Evolutionary conservation across 1,140 invertebrate species (phyloP).

Genomic region (Micrasema longulum): DNA sequence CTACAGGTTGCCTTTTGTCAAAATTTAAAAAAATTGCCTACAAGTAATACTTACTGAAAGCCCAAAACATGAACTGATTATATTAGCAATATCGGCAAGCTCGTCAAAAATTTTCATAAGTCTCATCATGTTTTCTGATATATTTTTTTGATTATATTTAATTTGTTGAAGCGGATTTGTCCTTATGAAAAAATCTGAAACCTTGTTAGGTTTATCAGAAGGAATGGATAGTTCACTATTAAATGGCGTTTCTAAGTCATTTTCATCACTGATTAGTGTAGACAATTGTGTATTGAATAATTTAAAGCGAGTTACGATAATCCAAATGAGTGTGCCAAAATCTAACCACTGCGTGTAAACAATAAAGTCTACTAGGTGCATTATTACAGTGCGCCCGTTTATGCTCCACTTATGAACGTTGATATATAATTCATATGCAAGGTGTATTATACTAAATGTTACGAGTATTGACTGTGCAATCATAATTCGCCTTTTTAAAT

Average conservation of each 20-base stretch:
- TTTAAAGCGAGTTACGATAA: slow-evolving; percentile 41
- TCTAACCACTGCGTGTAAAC: slow-evolving; percentile 33
- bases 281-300: slow-evolving; percentile 42
- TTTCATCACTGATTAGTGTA: slow-evolving; percentile 16
- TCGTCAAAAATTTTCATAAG: slow-evolving; percentile 50
- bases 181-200: background rate
- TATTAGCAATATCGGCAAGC: slow-evolving; percentile 45
- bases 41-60: slow-evolving; percentile 44
- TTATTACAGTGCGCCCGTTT: background rate
- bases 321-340: slow-evolving; percentile 44
- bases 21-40: too few species aligned
- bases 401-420: slow-evolving; percentile 21
- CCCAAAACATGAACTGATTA: slow-evolving; percentile 45
- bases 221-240: background rate
- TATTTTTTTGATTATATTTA: background rate
- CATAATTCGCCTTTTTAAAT: slow-evolving; percentile 33
- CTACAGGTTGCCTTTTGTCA: too few species aligned
- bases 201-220: background rate
- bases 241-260: background rate
- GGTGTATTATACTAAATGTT: slow-evolving; percentile 1
- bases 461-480: slow-evolving; percentile 16
- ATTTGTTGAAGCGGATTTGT: background rate
- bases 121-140: slow-evolving; percentile 21
- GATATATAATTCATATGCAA: slow-evolving; percentile 28
- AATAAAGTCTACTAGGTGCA: slow-evolving; percentile 24